These are phyloP conservation scores for Hoplodrina ambigua DNA, from an alignment of 2,888 invertebrate species.

Conservation along the genomic window DNA sequence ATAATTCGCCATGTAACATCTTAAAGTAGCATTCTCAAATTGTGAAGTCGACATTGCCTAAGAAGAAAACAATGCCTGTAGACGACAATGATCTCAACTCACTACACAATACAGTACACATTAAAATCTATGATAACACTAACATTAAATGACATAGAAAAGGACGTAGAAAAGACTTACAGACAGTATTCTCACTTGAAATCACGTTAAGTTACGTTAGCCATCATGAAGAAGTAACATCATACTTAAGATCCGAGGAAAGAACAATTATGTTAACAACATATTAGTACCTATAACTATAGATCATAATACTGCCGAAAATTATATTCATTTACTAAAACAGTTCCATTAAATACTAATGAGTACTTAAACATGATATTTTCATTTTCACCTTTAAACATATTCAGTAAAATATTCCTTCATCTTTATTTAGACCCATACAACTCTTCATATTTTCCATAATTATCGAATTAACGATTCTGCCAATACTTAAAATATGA, in stretches of 20 bases:
- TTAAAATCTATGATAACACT: conserved; percentile 76
- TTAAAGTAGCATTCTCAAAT: conserved; percentile 33
- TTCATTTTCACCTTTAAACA: conserved; percentile 5
- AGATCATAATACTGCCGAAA: conserved; percentile 58
- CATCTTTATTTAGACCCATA: conserved; percentile 6
- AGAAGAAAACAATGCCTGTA: conserved; percentile 40
- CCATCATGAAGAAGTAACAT: conserved; percentile 66
- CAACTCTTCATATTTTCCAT: conserved; percentile 6
- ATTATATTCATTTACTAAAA: conserved; percentile 33
- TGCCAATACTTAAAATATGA: conserved; percentile 9
- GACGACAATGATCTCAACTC: conserved; percentile 46
- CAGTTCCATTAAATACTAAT: conserved; percentile 21
- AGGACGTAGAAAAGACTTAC: conserved; percentile 88
- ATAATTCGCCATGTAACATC: conserved; percentile 31
- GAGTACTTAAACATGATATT: conserved; percentile 18
- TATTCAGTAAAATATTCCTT: conserved; percentile 9
- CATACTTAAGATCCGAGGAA: conserved; percentile 46
- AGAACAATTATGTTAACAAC: conserved; percentile 43
- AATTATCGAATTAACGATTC: conserved; percentile 14
- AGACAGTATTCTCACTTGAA: conserved; percentile 87
- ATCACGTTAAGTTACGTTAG: conserved; percentile 86
- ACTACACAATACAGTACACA: conserved; percentile 38
- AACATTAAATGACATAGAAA: conserved; percentile 89
- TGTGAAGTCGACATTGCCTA: conserved; percentile 18
- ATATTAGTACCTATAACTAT: conserved; percentile 41